These are phyloP conservation scores for Hormaphis cornu DNA, from an alignment of 1,140 invertebrate genomes.

Conservation along the genomic window DNA sequence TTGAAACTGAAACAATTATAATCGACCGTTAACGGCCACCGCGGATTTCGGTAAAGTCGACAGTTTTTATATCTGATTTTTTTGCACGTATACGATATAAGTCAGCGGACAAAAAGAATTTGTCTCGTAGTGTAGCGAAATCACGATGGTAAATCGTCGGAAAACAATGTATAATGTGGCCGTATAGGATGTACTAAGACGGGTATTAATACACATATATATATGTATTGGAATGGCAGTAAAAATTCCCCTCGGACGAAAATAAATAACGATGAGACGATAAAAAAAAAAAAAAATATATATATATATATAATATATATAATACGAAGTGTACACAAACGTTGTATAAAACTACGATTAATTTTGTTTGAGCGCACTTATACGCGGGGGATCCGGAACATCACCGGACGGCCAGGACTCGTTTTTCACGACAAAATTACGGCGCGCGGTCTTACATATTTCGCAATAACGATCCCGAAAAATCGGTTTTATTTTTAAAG, in stretches of 20 bases:
- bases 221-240: background rate
- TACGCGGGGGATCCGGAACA: background rate
- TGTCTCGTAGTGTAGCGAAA: background rate
- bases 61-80: too few species aligned
- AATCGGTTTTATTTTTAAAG: background rate
- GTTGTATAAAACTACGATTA: background rate
- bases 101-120: too few species aligned
- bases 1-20: too few species aligned
- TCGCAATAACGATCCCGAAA: background rate
- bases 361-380: background rate
- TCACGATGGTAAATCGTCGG: background rate
- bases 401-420: too few species aligned
- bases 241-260: background rate
- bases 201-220: too few species aligned
- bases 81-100: too few species aligned
- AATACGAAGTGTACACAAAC: background rate
- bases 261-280: slow-evolving; percentile 4
- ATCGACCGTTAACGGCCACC: too few species aligned
- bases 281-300: background rate
- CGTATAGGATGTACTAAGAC: background rate
- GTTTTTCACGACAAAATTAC: background rate
- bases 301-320: too few species aligned
- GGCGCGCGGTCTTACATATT: background rate
- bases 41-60: too few species aligned
- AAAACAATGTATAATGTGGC: background rate